phyloP scores from a whole-genome alignment of 2,113 vertebrate species.

The Dromiciops gliroides region DNA sequence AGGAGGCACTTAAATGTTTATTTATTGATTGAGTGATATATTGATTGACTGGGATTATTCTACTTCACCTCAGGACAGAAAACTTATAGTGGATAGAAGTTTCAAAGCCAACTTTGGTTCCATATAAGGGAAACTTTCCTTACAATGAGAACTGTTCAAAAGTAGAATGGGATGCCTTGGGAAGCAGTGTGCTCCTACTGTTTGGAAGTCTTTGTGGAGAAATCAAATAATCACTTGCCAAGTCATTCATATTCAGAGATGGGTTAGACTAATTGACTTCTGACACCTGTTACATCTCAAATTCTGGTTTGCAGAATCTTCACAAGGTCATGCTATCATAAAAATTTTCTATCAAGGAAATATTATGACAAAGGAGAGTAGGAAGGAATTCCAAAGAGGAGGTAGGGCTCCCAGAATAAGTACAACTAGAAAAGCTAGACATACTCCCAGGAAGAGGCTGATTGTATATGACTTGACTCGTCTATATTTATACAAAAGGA shows the following conservation, averaged over 20 bases:
- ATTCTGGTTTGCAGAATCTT: not conserved
- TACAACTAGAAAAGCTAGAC: constrained; percentile 28
- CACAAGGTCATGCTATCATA: constrained; percentile 21
- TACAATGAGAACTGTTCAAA: not conserved
- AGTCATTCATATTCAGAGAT: not conserved
- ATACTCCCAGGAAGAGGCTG: not conserved
- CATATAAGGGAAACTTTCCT: not conserved
- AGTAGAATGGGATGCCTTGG: not conserved
- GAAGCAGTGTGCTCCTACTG: not conserved
- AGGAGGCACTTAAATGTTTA: not conserved
- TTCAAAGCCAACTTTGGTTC: not conserved
- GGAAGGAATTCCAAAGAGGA: constrained; percentile 33
- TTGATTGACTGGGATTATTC: not conserved
- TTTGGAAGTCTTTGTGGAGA: not conserved
- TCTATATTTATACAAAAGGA: constrained; percentile 13
- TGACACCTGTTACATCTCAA: not conserved
- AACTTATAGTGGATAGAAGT: not conserved
- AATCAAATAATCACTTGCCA: not conserved
- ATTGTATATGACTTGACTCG: not conserved
- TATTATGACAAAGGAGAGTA: constrained; percentile 5
- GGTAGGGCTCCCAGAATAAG: not conserved
- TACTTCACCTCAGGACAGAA: not conserved
- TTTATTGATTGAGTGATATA: not conserved
- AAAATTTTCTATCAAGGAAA: constrained; percentile 33
- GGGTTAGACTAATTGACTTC: not conserved